Evolutionary conservation across 2,797 vertebrate genomes (phyloP).

Genomic region (Anas capensis): DNA sequence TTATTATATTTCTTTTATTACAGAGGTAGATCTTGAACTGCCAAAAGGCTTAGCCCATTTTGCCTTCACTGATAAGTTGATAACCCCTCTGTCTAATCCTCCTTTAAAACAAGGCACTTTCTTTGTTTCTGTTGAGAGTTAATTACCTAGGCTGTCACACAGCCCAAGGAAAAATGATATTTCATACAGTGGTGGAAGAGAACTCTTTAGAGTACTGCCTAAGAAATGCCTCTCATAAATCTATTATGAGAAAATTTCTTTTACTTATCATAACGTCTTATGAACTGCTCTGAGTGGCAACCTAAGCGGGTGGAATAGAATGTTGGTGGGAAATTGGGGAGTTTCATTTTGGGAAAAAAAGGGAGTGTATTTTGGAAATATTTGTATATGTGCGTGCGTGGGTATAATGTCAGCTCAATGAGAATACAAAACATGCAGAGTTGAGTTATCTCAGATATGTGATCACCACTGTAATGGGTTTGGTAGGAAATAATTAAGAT

Average conservation of each 20-base stretch:
- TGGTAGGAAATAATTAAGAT: background rate
- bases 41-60: conserved; percentile 31
- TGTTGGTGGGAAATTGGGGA: background rate
- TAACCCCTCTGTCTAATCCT: conserved; percentile 59
- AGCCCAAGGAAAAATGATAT: conserved; percentile 57
- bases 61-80: conserved; percentile 49
- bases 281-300: conserved; percentile 56
- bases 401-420: background rate
- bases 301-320: background rate
- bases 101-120: conserved; percentile 39
- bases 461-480: background rate
- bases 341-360: background rate
- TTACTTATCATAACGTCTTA: conserved; percentile 55
- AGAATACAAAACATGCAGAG: background rate
- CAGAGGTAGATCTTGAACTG: background rate
- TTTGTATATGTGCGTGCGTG: background rate
- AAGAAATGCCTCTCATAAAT: conserved; percentile 62
- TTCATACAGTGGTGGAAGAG: background rate
- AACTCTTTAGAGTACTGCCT: conserved; percentile 61
- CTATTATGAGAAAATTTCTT: conserved; percentile 50
- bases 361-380: background rate
- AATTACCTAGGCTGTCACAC: conserved; percentile 65
- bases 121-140: conserved; percentile 65
- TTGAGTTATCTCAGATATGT: background rate
- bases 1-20: background rate